Evolutionary conservation across 2,113 vertebrate species (phyloP).

Genomic region (Eublepharis macularius): DNA sequence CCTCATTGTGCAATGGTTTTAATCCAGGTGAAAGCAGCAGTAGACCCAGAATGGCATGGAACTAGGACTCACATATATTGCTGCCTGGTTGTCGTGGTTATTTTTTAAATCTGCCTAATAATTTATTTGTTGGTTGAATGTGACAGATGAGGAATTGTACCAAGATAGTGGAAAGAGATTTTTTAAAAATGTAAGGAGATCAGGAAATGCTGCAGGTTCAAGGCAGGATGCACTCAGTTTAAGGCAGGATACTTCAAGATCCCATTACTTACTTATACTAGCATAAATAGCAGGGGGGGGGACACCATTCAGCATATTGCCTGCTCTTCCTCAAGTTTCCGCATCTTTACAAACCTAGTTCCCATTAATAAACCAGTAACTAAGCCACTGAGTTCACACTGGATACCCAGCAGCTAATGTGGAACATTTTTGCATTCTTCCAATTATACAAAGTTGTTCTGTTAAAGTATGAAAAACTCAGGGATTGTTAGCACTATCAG

Average conservation of each 20-base stretch:
- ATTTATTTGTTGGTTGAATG: neutral
- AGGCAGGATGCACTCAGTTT: neutral
- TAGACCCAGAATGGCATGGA: neutral
- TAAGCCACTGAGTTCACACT: neutral
- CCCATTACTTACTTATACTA: neutral
- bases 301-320: neutral
- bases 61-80: neutral
- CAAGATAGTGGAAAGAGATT: neutral
- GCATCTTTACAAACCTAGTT: fast-evolving
- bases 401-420: neutral
- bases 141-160: neutral
- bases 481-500: neutral
- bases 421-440: neutral
- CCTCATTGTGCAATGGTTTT: neutral
- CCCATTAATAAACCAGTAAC: neutral
- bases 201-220: neutral
- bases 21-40: neutral
- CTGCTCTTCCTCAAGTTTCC: neutral
- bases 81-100: neutral
- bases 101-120: neutral
- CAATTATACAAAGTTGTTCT: neutral
- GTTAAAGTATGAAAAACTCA: neutral
- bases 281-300: slow-evolving; percentile 2
- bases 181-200: neutral
- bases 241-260: neutral